phyloP scores from a whole-genome alignment of 2,113 vertebrate species.

The Etheostoma cragini region DNA sequence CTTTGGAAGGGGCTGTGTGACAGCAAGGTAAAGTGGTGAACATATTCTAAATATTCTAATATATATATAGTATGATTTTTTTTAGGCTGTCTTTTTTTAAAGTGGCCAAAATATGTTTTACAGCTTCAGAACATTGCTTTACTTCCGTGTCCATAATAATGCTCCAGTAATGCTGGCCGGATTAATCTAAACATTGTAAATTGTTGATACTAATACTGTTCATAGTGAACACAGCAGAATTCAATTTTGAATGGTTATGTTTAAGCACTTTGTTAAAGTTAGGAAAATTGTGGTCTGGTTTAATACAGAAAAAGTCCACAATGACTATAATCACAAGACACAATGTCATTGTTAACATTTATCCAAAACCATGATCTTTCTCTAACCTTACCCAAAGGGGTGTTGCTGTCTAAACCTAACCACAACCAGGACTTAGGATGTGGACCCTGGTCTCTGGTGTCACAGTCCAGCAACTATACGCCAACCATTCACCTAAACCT shows the following conservation, averaged over 20 bases:
- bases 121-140: no score
- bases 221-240: neutral
- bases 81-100: no score
- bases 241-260: neutral
- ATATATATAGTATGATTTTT: no score
- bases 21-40: no score
- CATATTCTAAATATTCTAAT: no score
- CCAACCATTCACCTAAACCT: no score
- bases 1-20: no score
- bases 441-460: neutral
- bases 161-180: neutral
- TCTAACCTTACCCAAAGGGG: neutral
- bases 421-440: neutral
- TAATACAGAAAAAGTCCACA: neutral
- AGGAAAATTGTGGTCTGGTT: slow-evolving; percentile 2
- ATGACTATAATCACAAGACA: slow-evolving; percentile 12
- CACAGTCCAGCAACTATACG: neutral
- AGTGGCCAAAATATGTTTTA: no score
- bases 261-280: neutral
- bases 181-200: neutral
- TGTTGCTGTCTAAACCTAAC: neutral
- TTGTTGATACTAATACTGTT: neutral
- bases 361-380: neutral
- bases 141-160: no score
- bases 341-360: neutral